Evolutionary conservation across 1,140 invertebrate genomes (phyloP), one percentile per base, ranked within the genome.

Genomic region (Matsumurasca onukii): DNA sequence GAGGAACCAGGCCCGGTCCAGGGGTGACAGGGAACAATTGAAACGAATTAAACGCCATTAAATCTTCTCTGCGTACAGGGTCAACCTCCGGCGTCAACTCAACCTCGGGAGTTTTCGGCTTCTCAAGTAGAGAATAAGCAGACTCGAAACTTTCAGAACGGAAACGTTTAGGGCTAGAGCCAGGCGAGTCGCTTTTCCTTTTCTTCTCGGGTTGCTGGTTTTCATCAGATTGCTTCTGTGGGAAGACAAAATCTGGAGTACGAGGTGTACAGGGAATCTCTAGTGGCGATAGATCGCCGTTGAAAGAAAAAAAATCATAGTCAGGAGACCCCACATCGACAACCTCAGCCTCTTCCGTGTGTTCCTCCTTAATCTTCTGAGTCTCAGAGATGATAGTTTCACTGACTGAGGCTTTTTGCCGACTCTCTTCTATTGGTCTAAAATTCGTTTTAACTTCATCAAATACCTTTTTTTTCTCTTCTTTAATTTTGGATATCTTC

Each of bases 401-500:
- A 69, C 74, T 72, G n/a, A 78, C 69, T 22, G 48, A 17, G 3
- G 39, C 67, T 30, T 25, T 30, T 29, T 61, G 66, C n/a, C 25
- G 34, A 31, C 22, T 68, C n/a, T 62, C 67, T 45, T 15, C 13
- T 17, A 25, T 22, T 31, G 20, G n/a, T 25, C 12, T 29, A 1
- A 24, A 15, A 22, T 20, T 29, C 29, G n/a, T 39, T 22, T n/a
- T 15, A 22, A 82, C 82, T 51, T 82, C 82, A 55, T 67, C 51
- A n/a, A 24, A 29, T 24, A 39, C 29, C n/a, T 59, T 29, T 77
- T 81, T 81, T 72, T 82, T 84, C 72, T 88, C 86, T 73, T 88
- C 87, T 79, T 89, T 91, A 20, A 87, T 86, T 81, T 91, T 91
- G 62, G 89, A 87, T 74, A 93, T 91, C 80, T 92, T 92, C 76